phyloP scores from a whole-genome alignment of 2,113 vertebrate genomes.

The Melanerpes formicivorus region DNA sequence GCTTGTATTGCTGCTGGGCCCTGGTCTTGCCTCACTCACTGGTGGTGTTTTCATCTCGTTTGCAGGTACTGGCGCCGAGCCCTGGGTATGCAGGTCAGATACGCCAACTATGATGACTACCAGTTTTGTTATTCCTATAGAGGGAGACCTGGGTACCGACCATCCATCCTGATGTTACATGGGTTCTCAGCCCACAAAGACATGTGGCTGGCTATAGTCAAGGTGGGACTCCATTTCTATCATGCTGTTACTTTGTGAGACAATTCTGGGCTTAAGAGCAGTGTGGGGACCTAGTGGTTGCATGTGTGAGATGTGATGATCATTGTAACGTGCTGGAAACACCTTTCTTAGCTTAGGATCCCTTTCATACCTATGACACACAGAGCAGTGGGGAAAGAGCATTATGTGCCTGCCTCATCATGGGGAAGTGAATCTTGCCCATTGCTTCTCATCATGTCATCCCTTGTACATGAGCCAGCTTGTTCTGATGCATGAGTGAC shows the following conservation, averaged over 20 bases:
- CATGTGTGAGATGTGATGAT: neutral
- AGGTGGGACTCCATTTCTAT: conserved; percentile 75
- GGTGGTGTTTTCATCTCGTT: neutral
- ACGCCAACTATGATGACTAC: conserved; percentile 79
- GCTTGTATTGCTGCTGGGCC: neutral
- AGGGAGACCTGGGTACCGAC: conserved; percentile 81
- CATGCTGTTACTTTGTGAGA: neutral
- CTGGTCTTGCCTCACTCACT: neutral
- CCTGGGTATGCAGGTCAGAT: conserved; percentile 85
- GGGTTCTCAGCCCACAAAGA: conserved; percentile 92
- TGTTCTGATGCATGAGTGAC: neutral
- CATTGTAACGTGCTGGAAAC: neutral
- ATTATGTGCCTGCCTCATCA: neutral
- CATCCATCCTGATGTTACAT: conserved; percentile 90
- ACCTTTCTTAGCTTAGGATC: neutral
- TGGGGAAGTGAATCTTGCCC: neutral
- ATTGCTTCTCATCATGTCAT: neutral
- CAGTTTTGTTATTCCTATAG: conserved; percentile 90
- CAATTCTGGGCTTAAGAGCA: neutral
- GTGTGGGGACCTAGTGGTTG: rapidly evolving
- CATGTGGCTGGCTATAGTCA: conserved; percentile 91
- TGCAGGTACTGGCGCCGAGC: conserved; percentile 86
- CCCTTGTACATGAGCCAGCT: neutral
- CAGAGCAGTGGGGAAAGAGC: neutral
- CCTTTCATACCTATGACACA: neutral